Evolutionary conservation across 2,888 invertebrate species (phyloP).

Genomic region (Ophioninae sp.): DNA sequence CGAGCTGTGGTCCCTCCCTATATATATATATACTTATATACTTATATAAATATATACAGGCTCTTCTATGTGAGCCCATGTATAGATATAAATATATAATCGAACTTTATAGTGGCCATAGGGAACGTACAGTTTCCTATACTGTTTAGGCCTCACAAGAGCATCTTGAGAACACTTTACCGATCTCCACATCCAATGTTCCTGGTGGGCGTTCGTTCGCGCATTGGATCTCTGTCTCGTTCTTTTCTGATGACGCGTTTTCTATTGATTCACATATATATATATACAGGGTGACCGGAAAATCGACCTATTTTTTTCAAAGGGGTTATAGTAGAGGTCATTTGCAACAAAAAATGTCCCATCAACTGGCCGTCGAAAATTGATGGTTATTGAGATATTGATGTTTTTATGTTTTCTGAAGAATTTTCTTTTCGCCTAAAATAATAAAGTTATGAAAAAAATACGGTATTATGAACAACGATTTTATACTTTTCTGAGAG

Average conservation of each 20-base stretch:
- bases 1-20: constrained; percentile 54
- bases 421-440: too few relatives aligned
- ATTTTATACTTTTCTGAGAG: too few relatives aligned
- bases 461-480: too few relatives aligned
- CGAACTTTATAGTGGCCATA: constrained; percentile 46
- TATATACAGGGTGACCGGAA: background rate
- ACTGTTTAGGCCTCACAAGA: constrained; percentile 43
- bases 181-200: constrained; percentile 45
- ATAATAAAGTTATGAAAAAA: too few relatives aligned
- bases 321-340: too few relatives aligned
- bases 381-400: too few relatives aligned
- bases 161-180: constrained; percentile 54
- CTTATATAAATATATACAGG: constrained; percentile 26
- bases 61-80: constrained; percentile 25
- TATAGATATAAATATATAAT: constrained; percentile 35
- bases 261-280: constrained; percentile 6
- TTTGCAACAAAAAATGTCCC: too few relatives aligned
- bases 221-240: background rate
- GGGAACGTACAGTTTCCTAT: constrained; percentile 32
- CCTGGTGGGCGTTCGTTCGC: constrained; percentile 59
- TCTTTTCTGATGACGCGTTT: constrained; percentile 1
- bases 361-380: too few relatives aligned
- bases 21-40: constrained; percentile 36
- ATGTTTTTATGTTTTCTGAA: too few relatives aligned
- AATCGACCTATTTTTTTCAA: background rate